These are phyloP conservation scores for Vipera ursinii DNA, from an alignment of 2,797 vertebrate species.

Conservation along the genomic window DNA sequence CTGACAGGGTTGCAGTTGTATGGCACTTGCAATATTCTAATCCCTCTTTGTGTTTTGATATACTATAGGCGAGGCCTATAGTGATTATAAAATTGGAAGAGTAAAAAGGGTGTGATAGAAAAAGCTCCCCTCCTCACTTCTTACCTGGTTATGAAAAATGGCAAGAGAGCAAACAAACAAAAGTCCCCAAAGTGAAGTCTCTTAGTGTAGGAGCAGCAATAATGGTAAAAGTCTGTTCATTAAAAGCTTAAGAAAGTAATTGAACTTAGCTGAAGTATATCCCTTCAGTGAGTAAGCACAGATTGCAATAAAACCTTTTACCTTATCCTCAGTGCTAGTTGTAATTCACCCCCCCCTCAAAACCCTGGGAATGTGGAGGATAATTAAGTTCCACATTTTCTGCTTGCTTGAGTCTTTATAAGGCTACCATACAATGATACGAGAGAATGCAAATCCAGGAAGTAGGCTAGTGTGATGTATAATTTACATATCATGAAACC, in stretches of 20 bases:
- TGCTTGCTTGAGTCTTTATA: background rate
- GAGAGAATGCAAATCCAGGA: background rate
- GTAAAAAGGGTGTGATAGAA: background rate
- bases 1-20: background rate
- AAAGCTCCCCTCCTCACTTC: background rate
- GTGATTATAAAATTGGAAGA: background rate
- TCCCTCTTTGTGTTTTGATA: background rate
- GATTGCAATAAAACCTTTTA: background rate
- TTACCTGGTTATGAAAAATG: background rate
- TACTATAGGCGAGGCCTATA: background rate
- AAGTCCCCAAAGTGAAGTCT: background rate
- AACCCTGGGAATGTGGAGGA: background rate
- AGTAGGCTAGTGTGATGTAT: background rate
- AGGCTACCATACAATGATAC: background rate
- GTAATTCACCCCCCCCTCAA: fast-evolving
- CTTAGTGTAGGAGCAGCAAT: background rate
- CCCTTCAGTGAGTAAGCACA: background rate
- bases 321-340: background rate
- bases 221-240: background rate
- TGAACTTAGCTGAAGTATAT: background rate
- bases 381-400: background rate
- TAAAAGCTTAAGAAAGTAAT: background rate
- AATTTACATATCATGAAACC: too few species aligned
- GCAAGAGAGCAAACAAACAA: background rate
- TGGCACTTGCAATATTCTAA: background rate